Conservation (phyloP, 1,140 invertebrate genomes). For the Scaptomyza hsui region DNA sequence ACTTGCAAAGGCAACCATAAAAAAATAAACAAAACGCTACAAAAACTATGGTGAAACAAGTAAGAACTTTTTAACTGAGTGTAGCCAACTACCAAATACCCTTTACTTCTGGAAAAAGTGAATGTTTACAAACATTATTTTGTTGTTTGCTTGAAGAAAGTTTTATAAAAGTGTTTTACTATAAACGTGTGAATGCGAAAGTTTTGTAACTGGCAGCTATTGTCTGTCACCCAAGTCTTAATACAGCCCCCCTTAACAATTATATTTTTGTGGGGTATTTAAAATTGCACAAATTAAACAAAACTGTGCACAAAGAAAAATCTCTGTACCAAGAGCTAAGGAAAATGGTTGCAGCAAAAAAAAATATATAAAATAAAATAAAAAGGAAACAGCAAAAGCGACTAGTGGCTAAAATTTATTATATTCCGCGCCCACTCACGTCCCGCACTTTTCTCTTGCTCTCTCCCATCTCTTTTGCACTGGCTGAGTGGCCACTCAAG, state of each 20-base stretch:
- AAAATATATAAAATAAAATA: slow-evolving; percentile 20
- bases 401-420: slow-evolving; percentile 74
- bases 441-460: neutral
- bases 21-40: slow-evolving; percentile 26
- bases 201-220: too few species aligned
- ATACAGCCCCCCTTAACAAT: too few species aligned
- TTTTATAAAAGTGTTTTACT: too few species aligned
- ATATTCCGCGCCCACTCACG: slow-evolving; percentile 63
- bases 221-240: too few species aligned
- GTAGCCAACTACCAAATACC: neutral
- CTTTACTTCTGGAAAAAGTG: neutral
- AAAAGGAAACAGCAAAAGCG: slow-evolving; percentile 77
- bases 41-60: neutral
- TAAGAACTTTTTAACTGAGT: neutral
- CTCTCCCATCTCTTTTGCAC: slow-evolving; percentile 7
- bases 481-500: slow-evolving; percentile 50
- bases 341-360: slow-evolving; percentile 32
- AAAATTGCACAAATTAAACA: slow-evolving; percentile 70
- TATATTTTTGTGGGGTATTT: neutral
- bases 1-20: slow-evolving; percentile 57
- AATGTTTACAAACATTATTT: too few species aligned
- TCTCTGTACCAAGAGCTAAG: slow-evolving; percentile 40
- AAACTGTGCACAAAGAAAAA: slow-evolving; percentile 57
- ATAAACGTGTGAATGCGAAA: too few species aligned
- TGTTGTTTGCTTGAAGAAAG: too few species aligned